Base-by-base conservation (phyloP, 2,797 vertebrate genomes). In the Betta splendens region DNA sequence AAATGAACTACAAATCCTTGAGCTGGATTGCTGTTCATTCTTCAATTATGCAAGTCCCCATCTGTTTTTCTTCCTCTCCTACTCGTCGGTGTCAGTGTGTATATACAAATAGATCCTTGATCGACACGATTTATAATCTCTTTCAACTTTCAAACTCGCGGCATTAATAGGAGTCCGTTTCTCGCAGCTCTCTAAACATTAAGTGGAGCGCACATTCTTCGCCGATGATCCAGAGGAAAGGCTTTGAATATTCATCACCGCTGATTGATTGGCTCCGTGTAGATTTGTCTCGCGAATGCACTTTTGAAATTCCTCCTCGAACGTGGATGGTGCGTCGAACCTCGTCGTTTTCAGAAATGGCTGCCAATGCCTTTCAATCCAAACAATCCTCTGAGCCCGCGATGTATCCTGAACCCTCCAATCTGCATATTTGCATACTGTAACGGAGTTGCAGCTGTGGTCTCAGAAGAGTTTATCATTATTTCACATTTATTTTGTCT, bases 401-500 rank as follows among this genome's bases (percentile, higher is more conserved):
- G 75, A 86, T 90, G 79, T 83, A 75, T 87, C 83, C 85, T 55
- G 70, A 89, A 88, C 85, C 83, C 84, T 78, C 35, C 62, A 85
- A 89, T 88, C 81, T 85, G 87, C 87, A 85, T 88, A 88, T 91
- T 81, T 87, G 88, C 85, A 78, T 85, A 84, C 84, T 77, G 89
- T 89, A 87, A 78, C 78, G 31, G 78, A 81, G 85, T 79, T 85
- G 79, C 89, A 90, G 88, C 88, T 92, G 90, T 74, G 77, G 77
- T 85, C 89, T 89, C 89, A 44, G 79, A 87, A 89, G 91, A 92
- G 86, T 91, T 92, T 90, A 91, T 91, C 88, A 91, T 93, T 91
- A 91, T 91, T 92, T 92, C 88, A 86, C 90, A 92, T 92, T 93
- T 92, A 91, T 94, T 94, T 93, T 92, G 92, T 92, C 88, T 92